These are phyloP conservation scores for Cassiopea andromeda DNA, from an alignment of 30 jellyfish, hydroid and myxozoan genomes.

Conservation along the genomic window DNA sequence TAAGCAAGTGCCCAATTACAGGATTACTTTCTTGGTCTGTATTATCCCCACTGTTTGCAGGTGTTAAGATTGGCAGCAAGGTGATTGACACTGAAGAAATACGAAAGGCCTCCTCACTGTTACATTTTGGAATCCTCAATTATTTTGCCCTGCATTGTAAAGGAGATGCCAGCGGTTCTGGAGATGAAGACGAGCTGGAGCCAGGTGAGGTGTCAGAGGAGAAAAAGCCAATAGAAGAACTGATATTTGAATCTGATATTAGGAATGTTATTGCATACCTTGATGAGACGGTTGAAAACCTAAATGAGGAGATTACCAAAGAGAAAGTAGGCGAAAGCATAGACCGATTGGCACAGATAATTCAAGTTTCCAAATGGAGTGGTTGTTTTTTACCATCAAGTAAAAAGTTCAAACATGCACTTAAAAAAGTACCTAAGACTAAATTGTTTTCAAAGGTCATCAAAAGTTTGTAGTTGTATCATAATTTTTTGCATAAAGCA, in stretches of 20 bases:
- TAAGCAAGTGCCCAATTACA: slow-evolving; percentile 40
- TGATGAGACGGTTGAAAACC: slow-evolving; percentile 58
- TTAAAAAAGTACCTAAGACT: slow-evolving; percentile 67
- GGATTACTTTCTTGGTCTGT: slow-evolving; percentile 76
- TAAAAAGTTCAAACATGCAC: slow-evolving; percentile 57
- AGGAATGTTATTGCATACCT: slow-evolving; percentile 44
- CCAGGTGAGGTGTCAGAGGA: slow-evolving; percentile 94
- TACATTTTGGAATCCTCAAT: slow-evolving; percentile 74
- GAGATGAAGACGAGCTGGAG: slow-evolving; percentile 84
- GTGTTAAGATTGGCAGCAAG: slow-evolving; percentile 27
- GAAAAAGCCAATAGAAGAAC: slow-evolving; percentile 42
- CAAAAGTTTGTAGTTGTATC: slow-evolving; percentile 10
- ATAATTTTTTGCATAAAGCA: not conserved
- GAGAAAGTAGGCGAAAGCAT: slow-evolving; percentile 72
- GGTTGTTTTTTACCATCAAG: slow-evolving; percentile 69
- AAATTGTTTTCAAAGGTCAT: slow-evolving; percentile 60
- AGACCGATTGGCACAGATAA: slow-evolving; percentile 72
- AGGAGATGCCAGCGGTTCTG: slow-evolving; percentile 45
- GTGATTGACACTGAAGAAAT: slow-evolving; percentile 37
- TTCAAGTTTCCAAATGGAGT: slow-evolving; percentile 85
- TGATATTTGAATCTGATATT: slow-evolving; percentile 51
- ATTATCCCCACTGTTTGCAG: slow-evolving; percentile 71
- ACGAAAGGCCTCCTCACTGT: slow-evolving; percentile 54
- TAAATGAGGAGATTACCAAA: slow-evolving; percentile 42
- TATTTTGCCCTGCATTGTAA: slow-evolving; percentile 63